Percentiles rank a stretch among this genome's conserved stretches.
These are phyloP conservation scores for Drosophila orosa DNA, from an alignment of 1,140 invertebrate species.

Conservation along the genomic window DNA sequence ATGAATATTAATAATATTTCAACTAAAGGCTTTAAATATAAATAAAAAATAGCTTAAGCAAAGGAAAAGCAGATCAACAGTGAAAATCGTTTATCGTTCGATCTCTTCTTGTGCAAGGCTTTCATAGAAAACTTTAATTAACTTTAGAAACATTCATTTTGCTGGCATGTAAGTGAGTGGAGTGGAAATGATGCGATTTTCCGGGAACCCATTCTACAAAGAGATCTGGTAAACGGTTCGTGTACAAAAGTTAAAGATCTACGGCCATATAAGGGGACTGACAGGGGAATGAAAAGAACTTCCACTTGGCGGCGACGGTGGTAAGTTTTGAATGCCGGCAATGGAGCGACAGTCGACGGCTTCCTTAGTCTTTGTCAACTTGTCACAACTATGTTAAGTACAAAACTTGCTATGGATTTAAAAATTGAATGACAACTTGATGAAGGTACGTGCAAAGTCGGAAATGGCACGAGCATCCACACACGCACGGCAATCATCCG, in stretches of 20 bases:
- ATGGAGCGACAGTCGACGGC: conserved; percentile 56
- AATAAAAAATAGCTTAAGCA: neutral
- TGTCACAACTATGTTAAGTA: conserved; percentile 83
- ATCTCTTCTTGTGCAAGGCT: neutral
- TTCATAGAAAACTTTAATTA: conserved; percentile 26
- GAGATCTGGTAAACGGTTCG: conserved; percentile 1
- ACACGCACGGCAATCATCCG: conserved; percentile 49
- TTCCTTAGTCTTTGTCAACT: conserved; percentile 76
- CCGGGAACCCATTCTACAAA: neutral
- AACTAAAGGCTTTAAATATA: neutral
- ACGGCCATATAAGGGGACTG: conserved; percentile 1
- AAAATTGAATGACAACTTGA: conserved; percentile 83
- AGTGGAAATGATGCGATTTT: conserved; percentile 35
- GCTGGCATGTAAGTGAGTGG: neutral
- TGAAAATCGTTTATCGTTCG: neutral
- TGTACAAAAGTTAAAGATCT: conserved; percentile 31
- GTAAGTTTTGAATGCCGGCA: conserved; percentile 67
- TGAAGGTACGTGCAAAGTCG: conserved; percentile 82
- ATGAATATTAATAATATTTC: neutral
- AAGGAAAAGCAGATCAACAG: neutral
- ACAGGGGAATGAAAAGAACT: conserved; percentile 25
- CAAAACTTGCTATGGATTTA: conserved; percentile 82
- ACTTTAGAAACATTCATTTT: conserved; percentile 19
- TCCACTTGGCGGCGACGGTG: conserved; percentile 41
- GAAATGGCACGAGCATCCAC: conserved; percentile 68